Evolutionary conservation across 2,113 vertebrate genomes (phyloP), one percentile per base, ranked within the genome.

Genomic region (Chionis minor): DNA sequence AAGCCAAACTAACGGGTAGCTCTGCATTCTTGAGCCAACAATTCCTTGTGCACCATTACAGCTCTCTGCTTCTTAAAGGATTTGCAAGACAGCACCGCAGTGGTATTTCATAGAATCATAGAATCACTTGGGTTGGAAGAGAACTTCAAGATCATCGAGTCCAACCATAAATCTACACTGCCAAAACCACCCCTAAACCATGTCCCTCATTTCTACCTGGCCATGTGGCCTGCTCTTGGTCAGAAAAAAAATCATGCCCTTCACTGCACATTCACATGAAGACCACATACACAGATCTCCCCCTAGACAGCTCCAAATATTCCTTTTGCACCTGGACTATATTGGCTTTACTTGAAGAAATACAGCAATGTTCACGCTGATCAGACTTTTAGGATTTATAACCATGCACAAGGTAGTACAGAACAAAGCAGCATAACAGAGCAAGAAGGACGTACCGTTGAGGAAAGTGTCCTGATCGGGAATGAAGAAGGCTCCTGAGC

Each of bases 401-500:
- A 69, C 7, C 12, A 79, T 12, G 12, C 30, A 65, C 33, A 40
- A n/a, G 45, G 33, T 2, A 63, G 21, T 11, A 54, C 21, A 52
- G 18, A 88, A 88, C 0, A 0, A 73, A 65, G 66, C 26, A 75
- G 18, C 4, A 4, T 7, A 81, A 62, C 16, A 52, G 69, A 86
- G 61, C 17, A 72, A 49, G 40, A 63, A 86, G 30, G 32, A 51
- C 40, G 0, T 99, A 99, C 99, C 99, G 97, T 99, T 97, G 72
- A 99, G 98, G 96, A 99, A 99, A 61, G 97, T 99, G 65, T 99
- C 98, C 96, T 99, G 98, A 45, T 99, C 97, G 1, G 99, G 99
- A 85, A 99, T 97, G 97, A 99, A 99, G 98, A 99, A 99, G 10
- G 98, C 99, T 95, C 99, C 99, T 45, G 99, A 98, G 86, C 99